phyloP scores from a whole-genome alignment of 1,140 invertebrate species.

The Drosophila novamexicana region DNA sequence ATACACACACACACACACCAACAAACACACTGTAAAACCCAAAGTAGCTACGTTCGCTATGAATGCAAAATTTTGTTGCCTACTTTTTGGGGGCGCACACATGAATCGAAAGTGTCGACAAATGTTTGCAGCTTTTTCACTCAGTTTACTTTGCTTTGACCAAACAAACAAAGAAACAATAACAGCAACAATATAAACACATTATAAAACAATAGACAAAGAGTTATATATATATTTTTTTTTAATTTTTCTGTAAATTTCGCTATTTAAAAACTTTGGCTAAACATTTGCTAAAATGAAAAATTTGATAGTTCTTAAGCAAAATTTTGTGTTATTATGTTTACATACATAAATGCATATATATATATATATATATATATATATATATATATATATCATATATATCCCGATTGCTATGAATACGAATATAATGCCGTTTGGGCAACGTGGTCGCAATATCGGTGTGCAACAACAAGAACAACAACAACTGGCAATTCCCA shows the following conservation, averaged over 20 bases:
- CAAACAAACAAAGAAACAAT: slow-evolving; percentile 7
- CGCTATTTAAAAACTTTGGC: slow-evolving; percentile 28
- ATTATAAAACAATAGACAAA: slow-evolving; percentile 14
- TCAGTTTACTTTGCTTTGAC: slow-evolving; percentile 75
- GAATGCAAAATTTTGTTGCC: slow-evolving; percentile 27
- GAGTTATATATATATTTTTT: slow-evolving; percentile 3
- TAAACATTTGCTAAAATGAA: slow-evolving; percentile 39
- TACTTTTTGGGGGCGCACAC: slow-evolving; percentile 8
- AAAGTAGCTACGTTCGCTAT: slow-evolving; percentile 15
- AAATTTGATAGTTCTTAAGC: slow-evolving; percentile 46
- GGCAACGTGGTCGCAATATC: slow-evolving; percentile 35
- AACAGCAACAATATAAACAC: slow-evolving; percentile 11
- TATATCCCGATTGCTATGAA: slow-evolving; percentile 16
- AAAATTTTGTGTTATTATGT: slow-evolving; percentile 46
- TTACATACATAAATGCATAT: slow-evolving; percentile 17
- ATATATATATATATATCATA: slow-evolving; percentile 1
- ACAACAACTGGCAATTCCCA: slow-evolving; percentile 1
- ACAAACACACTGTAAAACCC: slow-evolving; percentile 3
- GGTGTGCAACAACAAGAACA: slow-evolving; percentile 5
- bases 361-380: background rate
- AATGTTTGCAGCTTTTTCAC: slow-evolving; percentile 16
- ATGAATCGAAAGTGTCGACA: background rate
- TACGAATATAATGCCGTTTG: slow-evolving; percentile 29
- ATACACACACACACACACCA: slow-evolving; percentile 4
- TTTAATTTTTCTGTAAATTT: slow-evolving; percentile 36